phyloP scores from a whole-genome alignment of 1,140 invertebrate species.

The Gonatopus flavifemur region DNA sequence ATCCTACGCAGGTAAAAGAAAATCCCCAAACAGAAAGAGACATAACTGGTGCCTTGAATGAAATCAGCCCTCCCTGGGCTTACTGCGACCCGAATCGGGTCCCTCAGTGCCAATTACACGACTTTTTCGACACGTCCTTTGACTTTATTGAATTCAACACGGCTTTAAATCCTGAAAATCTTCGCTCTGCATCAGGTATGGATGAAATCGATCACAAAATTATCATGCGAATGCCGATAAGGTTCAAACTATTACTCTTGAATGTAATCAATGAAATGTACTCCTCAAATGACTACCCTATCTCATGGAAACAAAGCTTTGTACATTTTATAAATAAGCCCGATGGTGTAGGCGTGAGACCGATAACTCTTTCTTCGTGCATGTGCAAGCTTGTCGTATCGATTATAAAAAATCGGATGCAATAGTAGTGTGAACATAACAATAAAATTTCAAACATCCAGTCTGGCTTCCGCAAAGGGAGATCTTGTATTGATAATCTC shows the following conservation, averaged over 20 bases:
- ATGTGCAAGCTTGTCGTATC: background rate
- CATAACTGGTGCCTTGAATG: background rate
- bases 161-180: background rate
- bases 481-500: background rate
- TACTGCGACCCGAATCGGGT: background rate
- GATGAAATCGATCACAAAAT: background rate
- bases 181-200: background rate
- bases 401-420: background rate
- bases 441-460: background rate
- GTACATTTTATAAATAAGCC: background rate
- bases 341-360: background rate
- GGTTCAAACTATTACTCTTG: background rate
- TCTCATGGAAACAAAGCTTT: background rate
- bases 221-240: background rate
- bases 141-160: background rate
- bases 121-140: background rate
- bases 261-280: background rate
- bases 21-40: background rate
- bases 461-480: background rate
- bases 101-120: background rate
- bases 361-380: background rate
- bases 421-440: background rate
- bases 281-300: background rate
- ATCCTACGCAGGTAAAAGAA: background rate
- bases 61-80: background rate